Conservation (phyloP, 2,113 vertebrate species). For the Caloenas nicobarica region DNA sequence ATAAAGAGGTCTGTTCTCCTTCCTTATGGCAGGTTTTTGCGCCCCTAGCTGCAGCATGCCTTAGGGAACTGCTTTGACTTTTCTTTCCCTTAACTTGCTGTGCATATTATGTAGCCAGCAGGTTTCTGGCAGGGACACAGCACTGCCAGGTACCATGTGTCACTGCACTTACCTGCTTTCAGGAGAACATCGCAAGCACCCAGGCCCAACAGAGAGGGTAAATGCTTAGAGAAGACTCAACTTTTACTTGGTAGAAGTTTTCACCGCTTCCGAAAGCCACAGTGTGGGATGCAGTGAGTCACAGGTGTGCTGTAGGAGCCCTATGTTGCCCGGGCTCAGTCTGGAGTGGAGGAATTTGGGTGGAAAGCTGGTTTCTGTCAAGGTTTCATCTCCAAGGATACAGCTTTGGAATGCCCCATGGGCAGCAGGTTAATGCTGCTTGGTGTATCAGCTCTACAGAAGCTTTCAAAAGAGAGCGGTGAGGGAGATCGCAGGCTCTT, state of each 20-base stretch:
- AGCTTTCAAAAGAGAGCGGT: neutral
- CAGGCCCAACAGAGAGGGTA: neutral
- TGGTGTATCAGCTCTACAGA: neutral
- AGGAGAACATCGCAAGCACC: neutral
- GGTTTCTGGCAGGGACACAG: neutral
- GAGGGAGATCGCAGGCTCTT: neutral
- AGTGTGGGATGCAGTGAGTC: neutral
- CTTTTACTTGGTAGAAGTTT: neutral
- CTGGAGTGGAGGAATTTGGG: neutral
- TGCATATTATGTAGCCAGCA: neutral
- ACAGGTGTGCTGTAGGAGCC: neutral
- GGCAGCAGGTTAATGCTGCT: conserved; percentile 31
- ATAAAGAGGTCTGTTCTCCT: conserved; percentile 55
- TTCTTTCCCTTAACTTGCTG: neutral
- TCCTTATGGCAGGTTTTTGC: neutral
- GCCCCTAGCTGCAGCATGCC: neutral
- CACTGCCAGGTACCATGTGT: neutral
- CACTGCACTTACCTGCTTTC: neutral
- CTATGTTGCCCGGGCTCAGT: neutral
- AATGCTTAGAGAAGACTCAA: neutral
- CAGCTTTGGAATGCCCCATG: neutral
- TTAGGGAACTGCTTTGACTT: neutral
- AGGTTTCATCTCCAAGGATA: conserved; percentile 28
- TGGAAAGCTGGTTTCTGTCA: neutral
- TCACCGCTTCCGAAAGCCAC: neutral